Percentiles rank a stretch among this genome's conserved stretches.
Evolutionary conservation across 2,113 vertebrate genomes (phyloP).

Genomic region (Ramphastos sulfuratus): DNA sequence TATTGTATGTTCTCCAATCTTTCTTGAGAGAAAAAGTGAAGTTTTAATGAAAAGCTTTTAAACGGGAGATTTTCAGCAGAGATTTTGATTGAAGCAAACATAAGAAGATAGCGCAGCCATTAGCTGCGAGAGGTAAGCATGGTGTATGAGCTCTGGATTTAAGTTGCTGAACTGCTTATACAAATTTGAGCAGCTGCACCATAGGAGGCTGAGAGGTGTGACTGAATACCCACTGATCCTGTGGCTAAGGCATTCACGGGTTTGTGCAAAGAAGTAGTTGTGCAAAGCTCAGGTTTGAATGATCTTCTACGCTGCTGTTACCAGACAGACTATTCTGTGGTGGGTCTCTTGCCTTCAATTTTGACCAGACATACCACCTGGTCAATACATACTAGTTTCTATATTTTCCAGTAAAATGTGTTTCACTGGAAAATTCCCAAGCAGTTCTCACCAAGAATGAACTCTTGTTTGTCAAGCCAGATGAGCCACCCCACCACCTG

Average conservation of each 20-base stretch:
- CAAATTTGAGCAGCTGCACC: not conserved
- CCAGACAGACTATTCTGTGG: not conserved
- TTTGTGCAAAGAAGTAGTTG: not conserved
- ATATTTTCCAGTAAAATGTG: not conserved
- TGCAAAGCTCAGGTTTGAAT: not conserved
- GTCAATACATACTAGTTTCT: not conserved
- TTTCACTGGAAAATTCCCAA: slow-evolving; percentile 22
- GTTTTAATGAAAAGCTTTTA: not conserved
- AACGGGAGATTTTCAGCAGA: not conserved
- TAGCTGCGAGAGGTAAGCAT: not conserved
- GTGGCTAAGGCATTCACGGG: not conserved
- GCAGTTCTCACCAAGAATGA: not conserved
- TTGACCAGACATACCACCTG: not conserved
- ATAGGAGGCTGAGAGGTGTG: not conserved
- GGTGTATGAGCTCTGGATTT: not conserved
- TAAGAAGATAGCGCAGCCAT: not conserved
- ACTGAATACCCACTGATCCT: not conserved
- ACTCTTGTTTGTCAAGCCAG: not conserved
- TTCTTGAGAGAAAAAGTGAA: not conserved
- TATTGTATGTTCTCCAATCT: not conserved
- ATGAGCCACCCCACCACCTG: not conserved
- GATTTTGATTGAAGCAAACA: not conserved
- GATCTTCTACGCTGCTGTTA: not conserved
- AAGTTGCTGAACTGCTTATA: not conserved
- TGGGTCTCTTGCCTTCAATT: not conserved